Conservation (phyloP, 2,113 vertebrate species). For the Mesitornis unicolor region DNA sequence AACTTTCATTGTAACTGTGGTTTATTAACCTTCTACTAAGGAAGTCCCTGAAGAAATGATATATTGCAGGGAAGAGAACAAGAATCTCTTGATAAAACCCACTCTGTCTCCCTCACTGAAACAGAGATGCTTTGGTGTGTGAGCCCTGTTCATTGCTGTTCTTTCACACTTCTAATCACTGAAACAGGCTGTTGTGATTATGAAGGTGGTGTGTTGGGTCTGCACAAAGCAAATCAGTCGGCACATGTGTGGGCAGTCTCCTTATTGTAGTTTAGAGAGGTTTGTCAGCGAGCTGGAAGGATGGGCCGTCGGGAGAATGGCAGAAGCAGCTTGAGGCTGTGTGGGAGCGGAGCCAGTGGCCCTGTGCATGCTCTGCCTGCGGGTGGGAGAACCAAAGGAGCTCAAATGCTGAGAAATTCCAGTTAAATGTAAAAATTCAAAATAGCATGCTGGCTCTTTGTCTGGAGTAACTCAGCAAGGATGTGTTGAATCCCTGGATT, state of each 20-base stretch:
- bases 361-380: background rate
- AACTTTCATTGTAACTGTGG: background rate
- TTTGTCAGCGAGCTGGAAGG: background rate
- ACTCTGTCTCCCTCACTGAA: background rate
- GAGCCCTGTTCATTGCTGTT: background rate
- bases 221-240: background rate
- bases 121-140: background rate
- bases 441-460: background rate
- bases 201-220: slow-evolving; percentile 68
- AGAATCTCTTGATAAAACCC: background rate
- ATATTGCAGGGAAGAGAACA: background rate
- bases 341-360: background rate
- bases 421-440: background rate
- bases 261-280: slow-evolving; percentile 23
- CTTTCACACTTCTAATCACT: slow-evolving; percentile 21
- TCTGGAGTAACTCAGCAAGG: background rate
- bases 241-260: slow-evolving; percentile 53
- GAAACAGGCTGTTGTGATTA: slow-evolving; percentile 48
- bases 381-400: background rate
- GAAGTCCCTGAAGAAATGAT: background rate
- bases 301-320: background rate
- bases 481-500: background rate
- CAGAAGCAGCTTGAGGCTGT: background rate
- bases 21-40: background rate
- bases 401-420: background rate